Percentiles rank a stretch among this genome's conserved stretches.
phyloP scores from a whole-genome alignment of 2,888 invertebrate species.

The Sialis fuliginosa region DNA sequence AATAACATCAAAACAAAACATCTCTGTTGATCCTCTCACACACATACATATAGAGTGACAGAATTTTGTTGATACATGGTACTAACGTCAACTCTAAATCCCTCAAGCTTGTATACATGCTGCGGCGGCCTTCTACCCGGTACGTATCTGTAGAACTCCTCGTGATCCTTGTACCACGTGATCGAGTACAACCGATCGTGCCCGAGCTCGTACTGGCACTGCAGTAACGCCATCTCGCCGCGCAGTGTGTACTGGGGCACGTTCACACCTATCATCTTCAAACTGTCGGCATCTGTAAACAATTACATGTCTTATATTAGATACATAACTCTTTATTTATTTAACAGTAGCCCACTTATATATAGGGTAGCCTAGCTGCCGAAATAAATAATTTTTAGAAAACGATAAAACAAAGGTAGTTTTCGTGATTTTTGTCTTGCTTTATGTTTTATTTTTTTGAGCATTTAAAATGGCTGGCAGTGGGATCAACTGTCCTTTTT shows the following conservation, averaged over 20 bases:
- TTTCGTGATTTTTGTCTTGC: too few relatives aligned
- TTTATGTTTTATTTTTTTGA: too few relatives aligned
- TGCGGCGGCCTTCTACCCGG: conserved; percentile 21
- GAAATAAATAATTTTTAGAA: too few relatives aligned
- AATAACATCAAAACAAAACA: too few relatives aligned
- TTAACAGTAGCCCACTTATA: too few relatives aligned
- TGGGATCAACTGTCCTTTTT: too few relatives aligned
- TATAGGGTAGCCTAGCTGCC: too few relatives aligned
- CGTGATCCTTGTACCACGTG: conserved; percentile 31
- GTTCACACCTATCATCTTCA: conserved; percentile 24
- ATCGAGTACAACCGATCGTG: conserved; percentile 26
- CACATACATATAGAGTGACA: too few relatives aligned
- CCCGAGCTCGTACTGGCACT: conserved; percentile 28
- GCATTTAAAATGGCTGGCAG: too few relatives aligned
- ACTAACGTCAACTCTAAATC: conserved; percentile 26
- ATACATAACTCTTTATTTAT: too few relatives aligned
- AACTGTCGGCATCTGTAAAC: conserved; percentile 21
- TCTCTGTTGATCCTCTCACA: too few relatives aligned
- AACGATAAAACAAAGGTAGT: too few relatives aligned
- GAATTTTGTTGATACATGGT: not conserved
- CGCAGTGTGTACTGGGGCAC: conserved; percentile 25
- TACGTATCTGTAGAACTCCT: conserved; percentile 29
- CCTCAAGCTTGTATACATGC: conserved; percentile 21
- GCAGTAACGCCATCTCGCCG: conserved; percentile 25
- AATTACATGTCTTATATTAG: conserved; percentile 8